These are phyloP conservation scores for Trypoxylus dichotomus DNA, from an alignment of 1,140 invertebrate genomes.

Conservation along the genomic window DNA sequence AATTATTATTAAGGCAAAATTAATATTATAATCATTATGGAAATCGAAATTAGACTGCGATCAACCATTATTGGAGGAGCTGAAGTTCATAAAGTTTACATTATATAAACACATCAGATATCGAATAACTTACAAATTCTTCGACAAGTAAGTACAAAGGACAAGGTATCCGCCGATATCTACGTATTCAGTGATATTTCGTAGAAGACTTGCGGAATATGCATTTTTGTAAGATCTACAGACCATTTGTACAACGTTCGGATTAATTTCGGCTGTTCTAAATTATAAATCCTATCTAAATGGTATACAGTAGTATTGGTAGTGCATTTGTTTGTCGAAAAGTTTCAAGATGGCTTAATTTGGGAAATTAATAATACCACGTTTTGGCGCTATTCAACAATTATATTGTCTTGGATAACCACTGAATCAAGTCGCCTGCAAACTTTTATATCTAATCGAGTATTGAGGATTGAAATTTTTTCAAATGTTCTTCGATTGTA, in stretches of 20 bases:
- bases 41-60: slow-evolving; percentile 41
- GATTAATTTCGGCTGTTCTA: slow-evolving; percentile 36
- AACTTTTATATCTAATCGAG: slow-evolving; percentile 52
- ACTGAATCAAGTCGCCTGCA: slow-evolving; percentile 15
- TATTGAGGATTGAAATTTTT: slow-evolving; percentile 47
- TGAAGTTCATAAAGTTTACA: slow-evolving; percentile 40
- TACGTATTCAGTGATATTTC: slow-evolving; percentile 49
- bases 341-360: slow-evolving; percentile 37
- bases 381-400: slow-evolving; percentile 54
- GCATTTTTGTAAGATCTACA: slow-evolving; percentile 43
- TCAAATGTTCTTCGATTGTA: slow-evolving; percentile 47
- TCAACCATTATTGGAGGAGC: slow-evolving; percentile 30
- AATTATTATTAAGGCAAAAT: slow-evolving; percentile 36
- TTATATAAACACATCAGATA: slow-evolving; percentile 37
- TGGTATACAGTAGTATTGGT: slow-evolving; percentile 46
- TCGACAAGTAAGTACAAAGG: slow-evolving; percentile 35
- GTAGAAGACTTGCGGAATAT: slow-evolving; percentile 38
- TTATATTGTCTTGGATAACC: slow-evolving; percentile 53
- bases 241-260: slow-evolving; percentile 32
- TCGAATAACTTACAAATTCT: slow-evolving; percentile 41
- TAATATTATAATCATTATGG: slow-evolving; percentile 43
- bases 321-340: slow-evolving; percentile 38
- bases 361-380: slow-evolving; percentile 39
- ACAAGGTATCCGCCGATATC: slow-evolving; percentile 38
- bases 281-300: slow-evolving; percentile 43